Evolutionary conservation across 2,888 invertebrate genomes (phyloP), one percentile per base, ranked within the genome.

Genomic region (Miltochrista miniata): DNA sequence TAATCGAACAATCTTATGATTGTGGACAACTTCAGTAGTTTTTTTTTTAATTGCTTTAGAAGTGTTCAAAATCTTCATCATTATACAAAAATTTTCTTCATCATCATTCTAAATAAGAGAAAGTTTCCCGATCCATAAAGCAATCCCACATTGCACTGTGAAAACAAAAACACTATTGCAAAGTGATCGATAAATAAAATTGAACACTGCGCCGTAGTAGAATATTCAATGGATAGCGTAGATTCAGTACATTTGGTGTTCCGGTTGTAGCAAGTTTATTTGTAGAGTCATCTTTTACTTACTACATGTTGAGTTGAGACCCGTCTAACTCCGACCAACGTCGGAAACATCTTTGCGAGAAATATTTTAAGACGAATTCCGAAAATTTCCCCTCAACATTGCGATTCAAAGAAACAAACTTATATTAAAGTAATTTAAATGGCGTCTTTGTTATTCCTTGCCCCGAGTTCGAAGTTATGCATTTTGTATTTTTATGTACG

Each of bases 331-430:
- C 76, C 70, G 62, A 66, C 72, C 75, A 73, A 78, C 75, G 81
- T 81, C 79, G 82, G 84, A 83, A 83, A 81, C 82, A 78, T 76
- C 80, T 83, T 79, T 74, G 70, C 77, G 77, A 83, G 83, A 85
- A 87, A 86, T 83, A 80, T 79, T 85, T 83, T 83, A 81, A 81
- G 84, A 80, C 79, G 79, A 82, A 90, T 90, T 87, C 87, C 86
- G 70, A 86, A 87, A 85, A 85, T 87, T 81, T 81, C 81, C 83
- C 78, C 76, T 76, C 78, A 76, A 77, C 81, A 76, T 83, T 74
- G 79, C 79, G 76, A 85, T 83, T 85, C 82, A 79, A 80, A 83
- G 83, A 84, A 85, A 85, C 82, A 85, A 83, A 86, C 76, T 86
- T 84, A 77, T 83, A 83, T 80, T 83, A 83, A 85, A 86, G 83